Evolutionary conservation across 2,888 invertebrate species (phyloP), one percentile per base, ranked within the genome.

Genomic region (Himalopsyche tibetana): DNA sequence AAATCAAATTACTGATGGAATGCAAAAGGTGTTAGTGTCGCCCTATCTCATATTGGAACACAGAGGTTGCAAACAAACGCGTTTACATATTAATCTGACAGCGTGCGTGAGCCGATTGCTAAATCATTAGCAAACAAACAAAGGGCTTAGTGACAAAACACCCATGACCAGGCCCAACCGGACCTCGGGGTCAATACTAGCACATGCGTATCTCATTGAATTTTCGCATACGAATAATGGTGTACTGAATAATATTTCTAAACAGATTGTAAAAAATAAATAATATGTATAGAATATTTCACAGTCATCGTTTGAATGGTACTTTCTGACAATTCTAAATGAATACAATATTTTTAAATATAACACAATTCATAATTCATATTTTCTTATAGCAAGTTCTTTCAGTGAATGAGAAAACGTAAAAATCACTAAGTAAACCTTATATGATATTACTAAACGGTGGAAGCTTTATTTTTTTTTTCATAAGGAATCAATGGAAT

Each of bases 121-220:
- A 80, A 80, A 80, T 80, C 80, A 80, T 80, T 80, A 80, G 42
- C 80, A 80, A 80, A 80, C 80, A 80, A 80, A 80, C 80, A 42
- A 80, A 80, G 8, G 80, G 80, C 40, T 42, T 42, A 42, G 80
- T 80, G 80, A 80, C 80, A 80, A 80, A 63, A 80, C 42, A 80
- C 80, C 80, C 80, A 40, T 80, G 80, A 80, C 80, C 80, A 80
- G 80, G 42, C 40, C n/a, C 17, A 80, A 80, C 80, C 15, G 17
- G 8, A n/a, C 80, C 80, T 19, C 80, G n/a, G 19, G 19, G 19
- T 63, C 63, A 63, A 80, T 42, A 38, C 80, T 40, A 80, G 40
- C 38, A 80, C 38, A 80, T 80, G 11, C 80, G 38, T 80, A 12
- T 40, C 11, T 42, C 6, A 80, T 28, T 40, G 80, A 28, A 11